A percentile compares a stretch with the other conserved stretches of the same genome.
phyloP scores from a whole-genome alignment of 2,797 vertebrate species.

The Ctenopoma multispine region DNA sequence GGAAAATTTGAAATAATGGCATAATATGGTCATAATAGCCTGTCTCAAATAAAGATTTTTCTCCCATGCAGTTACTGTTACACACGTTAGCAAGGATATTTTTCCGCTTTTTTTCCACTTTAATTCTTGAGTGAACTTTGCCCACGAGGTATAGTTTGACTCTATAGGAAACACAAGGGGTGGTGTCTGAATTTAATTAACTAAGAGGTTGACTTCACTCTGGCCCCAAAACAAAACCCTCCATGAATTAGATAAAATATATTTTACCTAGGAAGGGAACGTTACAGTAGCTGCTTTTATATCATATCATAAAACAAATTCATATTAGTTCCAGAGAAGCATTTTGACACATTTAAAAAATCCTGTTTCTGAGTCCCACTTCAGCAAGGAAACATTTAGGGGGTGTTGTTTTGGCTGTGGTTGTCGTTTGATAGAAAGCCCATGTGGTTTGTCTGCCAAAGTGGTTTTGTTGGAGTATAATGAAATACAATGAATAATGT shows the following conservation, averaged over 20 bases:
- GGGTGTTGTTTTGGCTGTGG: conserved; percentile 36
- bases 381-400: conserved; percentile 33
- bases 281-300: neutral
- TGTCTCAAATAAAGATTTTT: neutral
- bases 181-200: no score
- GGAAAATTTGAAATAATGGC: neutral
- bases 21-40: neutral
- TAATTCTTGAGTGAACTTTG: no score
- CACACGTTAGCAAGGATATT: neutral
- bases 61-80: neutral
- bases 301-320: neutral
- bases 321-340: conserved; percentile 11
- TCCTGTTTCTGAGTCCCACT: conserved; percentile 1
- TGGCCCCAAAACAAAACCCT: neutral
- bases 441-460: conserved; percentile 31
- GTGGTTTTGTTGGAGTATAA: conserved; percentile 31
- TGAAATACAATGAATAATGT: conserved; percentile 36
- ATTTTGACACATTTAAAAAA: conserved; percentile 23
- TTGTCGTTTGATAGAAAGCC: conserved; percentile 34
- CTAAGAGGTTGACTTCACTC: no score
- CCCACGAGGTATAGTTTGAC: no score
- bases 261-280: neutral
- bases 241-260: neutral
- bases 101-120: no score
- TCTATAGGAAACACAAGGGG: neutral